Conservation (phyloP, 2,888 invertebrate genomes). For the Mactromeris polynyma region DNA sequence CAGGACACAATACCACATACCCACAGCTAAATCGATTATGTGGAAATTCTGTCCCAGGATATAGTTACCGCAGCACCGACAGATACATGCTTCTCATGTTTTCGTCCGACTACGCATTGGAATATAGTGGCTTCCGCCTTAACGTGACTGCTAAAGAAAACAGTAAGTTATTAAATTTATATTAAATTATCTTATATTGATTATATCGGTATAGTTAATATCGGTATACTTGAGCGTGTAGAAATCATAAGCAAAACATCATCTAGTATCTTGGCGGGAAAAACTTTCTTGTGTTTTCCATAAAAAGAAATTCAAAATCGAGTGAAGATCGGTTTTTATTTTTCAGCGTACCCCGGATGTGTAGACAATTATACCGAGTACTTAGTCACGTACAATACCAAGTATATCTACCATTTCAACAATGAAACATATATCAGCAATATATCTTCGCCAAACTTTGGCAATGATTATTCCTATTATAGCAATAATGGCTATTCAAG, state of each 20-base stretch:
- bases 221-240: too few relatives aligned
- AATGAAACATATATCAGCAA: conserved; percentile 22
- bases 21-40: conserved; percentile 37
- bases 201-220: too few relatives aligned
- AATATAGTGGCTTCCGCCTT: conserved; percentile 41
- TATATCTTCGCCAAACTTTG: neutral
- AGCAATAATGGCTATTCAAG: neutral
- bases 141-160: conserved; percentile 34
- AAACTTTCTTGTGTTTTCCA: too few relatives aligned
- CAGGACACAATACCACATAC: neutral
- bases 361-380: neutral
- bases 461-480: neutral
- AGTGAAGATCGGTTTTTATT: too few relatives aligned
- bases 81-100: conserved; percentile 29
- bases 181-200: too few relatives aligned
- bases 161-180: conserved; percentile 26
- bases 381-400: conserved; percentile 4
- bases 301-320: too few relatives aligned
- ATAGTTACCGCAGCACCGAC: conserved; percentile 17
- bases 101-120: conserved; percentile 37
- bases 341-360: conserved; percentile 34
- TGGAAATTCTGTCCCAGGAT: conserved; percentile 9
- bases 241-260: too few relatives aligned
- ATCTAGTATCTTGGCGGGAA: too few relatives aligned
- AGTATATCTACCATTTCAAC: neutral